Percentiles rank a stretch among this genome's conserved stretches.
phyloP scores from a whole-genome alignment of 2,797 vertebrate genomes.

The Nyctalus aviator region DNA sequence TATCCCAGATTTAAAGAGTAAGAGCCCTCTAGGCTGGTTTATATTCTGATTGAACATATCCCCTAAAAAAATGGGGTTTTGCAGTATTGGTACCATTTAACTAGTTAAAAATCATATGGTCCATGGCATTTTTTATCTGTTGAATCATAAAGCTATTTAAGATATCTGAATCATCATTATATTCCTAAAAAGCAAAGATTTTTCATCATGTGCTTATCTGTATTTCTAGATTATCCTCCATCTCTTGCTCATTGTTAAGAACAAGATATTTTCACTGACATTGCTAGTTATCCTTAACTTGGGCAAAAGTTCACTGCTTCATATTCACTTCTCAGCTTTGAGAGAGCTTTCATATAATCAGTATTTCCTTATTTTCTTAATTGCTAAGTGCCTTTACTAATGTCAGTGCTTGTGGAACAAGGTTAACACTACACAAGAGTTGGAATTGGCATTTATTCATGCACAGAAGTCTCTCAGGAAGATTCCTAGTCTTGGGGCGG shows the following conservation, averaged over 20 bases:
- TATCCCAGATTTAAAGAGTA: neutral
- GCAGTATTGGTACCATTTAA: neutral
- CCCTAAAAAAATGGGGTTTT: slow-evolving; percentile 12
- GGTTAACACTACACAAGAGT: neutral
- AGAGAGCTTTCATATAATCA: slow-evolving; percentile 7
- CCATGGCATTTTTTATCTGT: neutral
- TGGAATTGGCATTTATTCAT: slow-evolving; percentile 4
- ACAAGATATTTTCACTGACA: neutral
- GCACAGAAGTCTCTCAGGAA: neutral
- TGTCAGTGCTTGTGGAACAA: neutral
- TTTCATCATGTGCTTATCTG: neutral
- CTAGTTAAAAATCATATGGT: neutral
- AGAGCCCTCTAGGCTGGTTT: neutral
- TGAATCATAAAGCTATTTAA: slow-evolving; percentile 33
- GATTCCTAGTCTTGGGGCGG: neutral
- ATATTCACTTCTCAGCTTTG: slow-evolving; percentile 47
- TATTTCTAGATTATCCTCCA: neutral
- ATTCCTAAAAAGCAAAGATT: slow-evolving; percentile 33
- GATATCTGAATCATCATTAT: slow-evolving; percentile 29
- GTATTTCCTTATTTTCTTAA: neutral
- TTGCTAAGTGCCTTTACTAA: slow-evolving; percentile 2
- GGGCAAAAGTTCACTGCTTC: neutral
- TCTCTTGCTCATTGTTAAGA: slow-evolving; percentile 11
- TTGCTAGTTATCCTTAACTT: slow-evolving; percentile 12
- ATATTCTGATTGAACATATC: neutral